These are phyloP conservation scores for Galagoides demidoff DNA, from an alignment of 2,797 vertebrate species.

Conservation along the genomic window DNA sequence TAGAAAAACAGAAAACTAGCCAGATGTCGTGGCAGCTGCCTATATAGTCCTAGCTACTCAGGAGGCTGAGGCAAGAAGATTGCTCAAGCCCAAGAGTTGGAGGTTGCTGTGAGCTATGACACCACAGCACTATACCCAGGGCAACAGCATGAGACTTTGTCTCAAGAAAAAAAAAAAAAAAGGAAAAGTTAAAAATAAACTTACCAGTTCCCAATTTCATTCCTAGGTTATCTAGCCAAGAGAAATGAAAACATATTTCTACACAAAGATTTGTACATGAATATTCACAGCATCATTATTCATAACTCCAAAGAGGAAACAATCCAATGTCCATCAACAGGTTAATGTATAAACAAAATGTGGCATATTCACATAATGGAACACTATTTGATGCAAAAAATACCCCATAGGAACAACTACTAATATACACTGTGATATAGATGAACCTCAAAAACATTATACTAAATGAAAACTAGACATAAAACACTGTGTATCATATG, in stretches of 20 bases:
- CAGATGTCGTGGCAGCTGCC: too few relatives aligned
- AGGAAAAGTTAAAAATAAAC: conserved; percentile 6
- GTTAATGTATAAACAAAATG: neutral
- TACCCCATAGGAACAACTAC: neutral
- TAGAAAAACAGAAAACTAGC: too few relatives aligned
- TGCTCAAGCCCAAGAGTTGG: too few relatives aligned
- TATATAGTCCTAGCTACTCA: too few relatives aligned
- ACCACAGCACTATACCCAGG: too few relatives aligned
- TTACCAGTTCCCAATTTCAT: neutral
- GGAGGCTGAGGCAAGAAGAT: too few relatives aligned
- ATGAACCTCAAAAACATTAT: neutral
- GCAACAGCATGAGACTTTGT: too few relatives aligned
- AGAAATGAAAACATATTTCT: conserved; percentile 40
- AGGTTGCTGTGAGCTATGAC: too few relatives aligned
- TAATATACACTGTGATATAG: neutral
- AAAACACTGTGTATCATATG: neutral
- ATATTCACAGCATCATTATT: neutral
- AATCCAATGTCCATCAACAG: neutral
- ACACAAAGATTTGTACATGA: neutral
- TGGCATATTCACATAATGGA: neutral
- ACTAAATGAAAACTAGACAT: neutral
- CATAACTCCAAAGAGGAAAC: neutral
- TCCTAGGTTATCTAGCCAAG: neutral
- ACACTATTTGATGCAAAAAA: neutral
- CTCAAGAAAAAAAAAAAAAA: too few relatives aligned